Conservation (phyloP, 1,140 invertebrate species). For the Diabrotica virgifera region DNA sequence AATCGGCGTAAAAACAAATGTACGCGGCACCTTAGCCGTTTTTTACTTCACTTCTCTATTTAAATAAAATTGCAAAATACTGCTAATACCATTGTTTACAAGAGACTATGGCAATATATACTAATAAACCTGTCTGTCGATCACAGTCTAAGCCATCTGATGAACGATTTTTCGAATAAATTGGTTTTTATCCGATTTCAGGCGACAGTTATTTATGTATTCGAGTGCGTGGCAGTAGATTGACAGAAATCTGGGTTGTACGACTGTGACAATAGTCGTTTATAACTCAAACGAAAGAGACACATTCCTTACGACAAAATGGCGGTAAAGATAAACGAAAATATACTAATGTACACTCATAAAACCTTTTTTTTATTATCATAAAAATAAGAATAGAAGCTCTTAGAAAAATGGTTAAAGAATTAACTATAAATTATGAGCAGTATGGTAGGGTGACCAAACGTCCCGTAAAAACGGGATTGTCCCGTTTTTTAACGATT, state of each 20-base stretch:
- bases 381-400: conserved; percentile 22
- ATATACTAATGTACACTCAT: conserved; percentile 25
- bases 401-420: conserved; percentile 25
- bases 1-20: conserved; percentile 39
- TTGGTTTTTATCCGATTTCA: conserved; percentile 41
- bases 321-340: conserved; percentile 32
- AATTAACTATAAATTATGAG: conserved; percentile 6
- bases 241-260: conserved; percentile 36
- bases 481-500: too few relatives aligned
- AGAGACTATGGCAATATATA: conserved; percentile 25
- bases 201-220: conserved; percentile 37
- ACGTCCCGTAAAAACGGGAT: too few relatives aligned
- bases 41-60: conserved; percentile 30
- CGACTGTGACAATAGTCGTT: conserved; percentile 35
- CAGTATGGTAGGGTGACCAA: too few relatives aligned
- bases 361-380: conserved; percentile 34
- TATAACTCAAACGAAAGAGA: conserved; percentile 33
- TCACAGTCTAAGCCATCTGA: conserved; percentile 30
- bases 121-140: neutral
- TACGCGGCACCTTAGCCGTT: conserved; percentile 34
- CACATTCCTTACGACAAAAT: conserved; percentile 39
- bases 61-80: conserved; percentile 37
- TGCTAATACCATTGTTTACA: conserved; percentile 31
- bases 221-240: conserved; percentile 27
- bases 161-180: conserved; percentile 35